Evolutionary conservation across 2,113 vertebrate genomes (phyloP).

Genomic region (Planiliza haematocheilus): DNA sequence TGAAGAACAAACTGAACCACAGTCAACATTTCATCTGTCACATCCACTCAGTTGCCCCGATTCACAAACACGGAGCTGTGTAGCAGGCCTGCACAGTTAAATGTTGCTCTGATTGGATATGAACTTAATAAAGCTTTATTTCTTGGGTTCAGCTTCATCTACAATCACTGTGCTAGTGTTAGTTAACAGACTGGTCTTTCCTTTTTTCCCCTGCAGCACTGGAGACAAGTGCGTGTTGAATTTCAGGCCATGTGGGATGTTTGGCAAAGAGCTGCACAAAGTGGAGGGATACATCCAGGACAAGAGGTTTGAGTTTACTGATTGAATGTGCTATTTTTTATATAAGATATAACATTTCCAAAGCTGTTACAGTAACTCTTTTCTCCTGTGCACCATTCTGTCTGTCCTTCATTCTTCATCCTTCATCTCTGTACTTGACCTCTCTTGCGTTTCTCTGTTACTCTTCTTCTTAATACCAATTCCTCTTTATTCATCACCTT

Average conservation of each 20-base stretch:
- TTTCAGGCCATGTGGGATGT: conserved; percentile 75
- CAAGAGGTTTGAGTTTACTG: conserved; percentile 55
- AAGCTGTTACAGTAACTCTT: background rate
- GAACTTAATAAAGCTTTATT: background rate
- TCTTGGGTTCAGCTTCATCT: too few relatives aligned
- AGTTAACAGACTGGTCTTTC: conserved; percentile 10
- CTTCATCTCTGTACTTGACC: background rate
- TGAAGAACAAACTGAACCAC: background rate
- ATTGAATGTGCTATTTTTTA: background rate
- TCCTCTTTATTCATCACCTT: background rate
- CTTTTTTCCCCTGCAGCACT: conserved; percentile 83
- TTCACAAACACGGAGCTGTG: conserved; percentile 19
- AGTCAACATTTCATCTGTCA: too few relatives aligned
- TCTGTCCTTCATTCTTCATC: background rate
- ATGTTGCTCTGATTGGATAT: background rate
- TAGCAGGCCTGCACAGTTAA: background rate
- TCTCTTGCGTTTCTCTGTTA: background rate
- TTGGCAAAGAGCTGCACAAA: conserved; percentile 74
- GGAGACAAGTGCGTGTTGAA: conserved; percentile 77
- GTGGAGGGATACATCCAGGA: conserved; percentile 77
- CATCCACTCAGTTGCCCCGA: conserved; percentile 24
- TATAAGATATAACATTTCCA: background rate
- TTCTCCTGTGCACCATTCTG: background rate
- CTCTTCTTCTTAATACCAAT: background rate
- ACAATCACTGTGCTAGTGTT: too few relatives aligned